Conservation (phyloP, 2,888 invertebrate genomes). For the Drosophila nigricruria region DNA sequence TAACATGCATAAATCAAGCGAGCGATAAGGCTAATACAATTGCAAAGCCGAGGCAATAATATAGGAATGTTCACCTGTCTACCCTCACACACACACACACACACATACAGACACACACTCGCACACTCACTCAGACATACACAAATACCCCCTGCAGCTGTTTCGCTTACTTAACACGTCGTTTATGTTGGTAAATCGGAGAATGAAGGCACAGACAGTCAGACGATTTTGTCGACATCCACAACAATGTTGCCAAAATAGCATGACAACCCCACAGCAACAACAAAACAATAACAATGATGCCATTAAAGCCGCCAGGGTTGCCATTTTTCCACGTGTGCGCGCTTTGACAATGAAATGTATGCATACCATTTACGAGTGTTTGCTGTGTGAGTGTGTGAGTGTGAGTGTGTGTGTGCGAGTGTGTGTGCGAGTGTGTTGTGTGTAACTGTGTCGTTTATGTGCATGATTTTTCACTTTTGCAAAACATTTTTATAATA, state of each 20-base stretch:
- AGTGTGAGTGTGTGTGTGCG: constrained; percentile 19
- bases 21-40: constrained; percentile 73
- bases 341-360: constrained; percentile 73
- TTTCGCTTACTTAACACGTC: constrained; percentile 65
- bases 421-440: constrained; percentile 24
- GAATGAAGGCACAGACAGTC: constrained; percentile 54
- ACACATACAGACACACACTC: neutral
- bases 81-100: neutral
- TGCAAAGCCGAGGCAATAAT: constrained; percentile 39
- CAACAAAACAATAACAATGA: constrained; percentile 39
- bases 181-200: constrained; percentile 56
- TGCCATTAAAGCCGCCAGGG: constrained; percentile 63
- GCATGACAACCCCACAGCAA: constrained; percentile 62
- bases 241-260: constrained; percentile 76
- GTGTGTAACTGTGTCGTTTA: constrained; percentile 52
- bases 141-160: neutral
- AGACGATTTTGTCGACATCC: constrained; percentile 55
- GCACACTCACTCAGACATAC: neutral
- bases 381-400: constrained; percentile 28
- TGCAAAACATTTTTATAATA: constrained; percentile 67
- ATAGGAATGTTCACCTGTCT: constrained; percentile 24
- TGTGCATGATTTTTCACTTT: constrained; percentile 80
- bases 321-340: constrained; percentile 69
- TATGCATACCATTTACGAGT: constrained; percentile 45
- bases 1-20: constrained; percentile 68